phyloP scores from a whole-genome alignment of 2,113 vertebrate species.

The Hemiprocne comata region DNA sequence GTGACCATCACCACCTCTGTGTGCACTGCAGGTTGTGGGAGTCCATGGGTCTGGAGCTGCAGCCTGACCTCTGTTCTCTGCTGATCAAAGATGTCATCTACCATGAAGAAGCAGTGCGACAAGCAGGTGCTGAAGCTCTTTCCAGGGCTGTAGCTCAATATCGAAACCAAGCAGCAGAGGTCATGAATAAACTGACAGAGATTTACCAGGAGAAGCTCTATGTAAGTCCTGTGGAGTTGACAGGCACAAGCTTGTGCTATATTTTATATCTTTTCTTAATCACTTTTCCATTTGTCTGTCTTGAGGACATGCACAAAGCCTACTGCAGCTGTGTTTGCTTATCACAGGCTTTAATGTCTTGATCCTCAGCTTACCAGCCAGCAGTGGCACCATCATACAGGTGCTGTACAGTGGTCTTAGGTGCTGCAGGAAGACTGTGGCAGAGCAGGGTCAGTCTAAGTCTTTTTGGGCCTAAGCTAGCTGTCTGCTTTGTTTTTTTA shows the following conservation, averaged over 20 bases:
- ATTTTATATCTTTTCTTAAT: not conserved
- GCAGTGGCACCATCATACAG: not conserved
- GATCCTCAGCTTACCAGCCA: not conserved
- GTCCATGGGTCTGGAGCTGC: constrained; percentile 86
- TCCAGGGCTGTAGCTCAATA: constrained; percentile 89
- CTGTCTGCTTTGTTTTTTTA: not conserved
- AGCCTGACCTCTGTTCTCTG: constrained; percentile 90
- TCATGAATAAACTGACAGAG: constrained; percentile 88
- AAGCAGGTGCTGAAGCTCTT: constrained; percentile 90
- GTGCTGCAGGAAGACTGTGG: not conserved
- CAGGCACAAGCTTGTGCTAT: not conserved
- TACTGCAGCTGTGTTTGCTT: not conserved
- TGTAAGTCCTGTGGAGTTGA: constrained; percentile 74
- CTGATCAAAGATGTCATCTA: constrained; percentile 94
- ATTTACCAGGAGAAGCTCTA: constrained; percentile 97
- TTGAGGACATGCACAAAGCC: not conserved
- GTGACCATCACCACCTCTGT: not conserved
- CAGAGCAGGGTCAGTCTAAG: not conserved
- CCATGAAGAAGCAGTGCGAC: constrained; percentile 89
- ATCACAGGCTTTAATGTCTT: not conserved
- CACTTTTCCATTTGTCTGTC: not conserved
- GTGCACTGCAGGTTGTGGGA: constrained; percentile 84
- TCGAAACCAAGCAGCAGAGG: constrained; percentile 82
- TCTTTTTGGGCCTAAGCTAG: not conserved
- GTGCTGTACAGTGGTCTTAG: not conserved